phyloP scores from a whole-genome alignment of 2,888 invertebrate genomes.

The Melipona bicolor region DNA sequence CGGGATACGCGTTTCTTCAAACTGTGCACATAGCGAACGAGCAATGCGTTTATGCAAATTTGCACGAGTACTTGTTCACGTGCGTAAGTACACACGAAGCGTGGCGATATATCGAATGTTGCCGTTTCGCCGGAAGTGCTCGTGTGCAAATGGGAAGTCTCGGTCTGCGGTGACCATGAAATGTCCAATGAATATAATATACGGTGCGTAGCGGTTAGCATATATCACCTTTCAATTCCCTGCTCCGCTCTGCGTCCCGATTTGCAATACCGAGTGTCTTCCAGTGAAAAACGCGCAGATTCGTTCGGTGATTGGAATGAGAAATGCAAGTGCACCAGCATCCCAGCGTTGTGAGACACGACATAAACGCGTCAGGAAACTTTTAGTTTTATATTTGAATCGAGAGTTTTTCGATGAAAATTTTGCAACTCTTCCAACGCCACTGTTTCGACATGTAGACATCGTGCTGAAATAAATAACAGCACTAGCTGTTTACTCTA shows the following conservation, averaged over 20 bases:
- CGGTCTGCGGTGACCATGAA: conserved; percentile 74
- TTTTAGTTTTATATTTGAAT: neutral
- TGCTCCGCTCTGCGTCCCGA: neutral
- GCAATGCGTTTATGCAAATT: conserved; percentile 61
- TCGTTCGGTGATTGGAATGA: neutral
- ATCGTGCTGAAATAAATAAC: neutral
- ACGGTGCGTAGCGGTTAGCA: conserved; percentile 48
- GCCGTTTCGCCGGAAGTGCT: conserved; percentile 45
- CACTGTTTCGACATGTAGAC: neutral
- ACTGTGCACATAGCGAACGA: conserved; percentile 31
- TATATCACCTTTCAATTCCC: neutral
- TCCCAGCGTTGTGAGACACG: neutral
- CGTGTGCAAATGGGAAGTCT: conserved; percentile 53
- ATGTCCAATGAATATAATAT: conserved; percentile 77
- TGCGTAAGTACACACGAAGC: conserved; percentile 64
- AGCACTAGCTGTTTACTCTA: neutral
- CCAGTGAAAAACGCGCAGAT: neutral
- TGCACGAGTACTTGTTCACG: conserved; percentile 54
- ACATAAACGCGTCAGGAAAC: neutral
- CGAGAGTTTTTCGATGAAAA: neutral
- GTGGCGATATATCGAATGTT: conserved; percentile 52
- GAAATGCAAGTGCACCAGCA: neutral
- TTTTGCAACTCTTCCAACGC: neutral
- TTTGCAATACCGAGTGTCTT: neutral
- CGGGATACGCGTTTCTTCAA: conserved; percentile 45